Evolutionary conservation across 2,797 vertebrate genomes (phyloP).

Genomic region (Neopelma chrysocephalum): DNA sequence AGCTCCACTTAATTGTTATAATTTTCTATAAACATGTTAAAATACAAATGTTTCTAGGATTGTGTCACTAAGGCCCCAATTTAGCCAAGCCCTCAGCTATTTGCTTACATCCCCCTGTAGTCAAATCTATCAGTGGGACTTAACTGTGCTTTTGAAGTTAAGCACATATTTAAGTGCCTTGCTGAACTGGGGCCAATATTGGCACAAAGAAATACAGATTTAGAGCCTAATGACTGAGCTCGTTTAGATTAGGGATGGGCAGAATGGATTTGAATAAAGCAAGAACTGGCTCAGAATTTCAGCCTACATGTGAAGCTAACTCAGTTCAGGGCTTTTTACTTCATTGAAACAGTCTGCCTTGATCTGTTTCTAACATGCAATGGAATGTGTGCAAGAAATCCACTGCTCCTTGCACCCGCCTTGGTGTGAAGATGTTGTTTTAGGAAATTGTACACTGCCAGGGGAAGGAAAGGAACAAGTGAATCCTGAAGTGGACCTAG

Average conservation of each 20-base stretch:
- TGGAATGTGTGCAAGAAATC: neutral
- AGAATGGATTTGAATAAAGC: conserved; percentile 43
- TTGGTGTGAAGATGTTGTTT: neutral
- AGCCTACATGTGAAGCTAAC: conserved; percentile 10
- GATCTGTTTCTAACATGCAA: neutral
- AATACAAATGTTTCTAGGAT: conserved; percentile 63
- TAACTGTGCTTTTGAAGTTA: conserved; percentile 61
- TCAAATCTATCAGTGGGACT: conserved; percentile 60
- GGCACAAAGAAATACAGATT: conserved; percentile 47
- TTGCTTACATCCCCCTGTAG: conserved; percentile 57
- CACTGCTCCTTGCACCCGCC: neutral
- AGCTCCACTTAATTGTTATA: conserved; percentile 58
- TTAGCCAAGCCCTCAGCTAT: conserved; percentile 52
- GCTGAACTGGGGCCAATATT: conserved; percentile 53
- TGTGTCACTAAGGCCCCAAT: conserved; percentile 38
- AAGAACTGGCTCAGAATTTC: conserved; percentile 35
- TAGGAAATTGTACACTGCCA: neutral
- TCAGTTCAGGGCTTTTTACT: neutral
- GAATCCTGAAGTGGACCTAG: neutral
- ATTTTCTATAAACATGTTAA: conserved; percentile 64
- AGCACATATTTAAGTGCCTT: conserved; percentile 57
- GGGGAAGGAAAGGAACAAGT: neutral
- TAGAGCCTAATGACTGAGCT: conserved; percentile 55
- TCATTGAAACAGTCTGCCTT: neutral
- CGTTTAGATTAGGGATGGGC: conserved; percentile 59